phyloP scores from a whole-genome alignment of 2,888 invertebrate species.

The Chloroclystis v-ata region DNA sequence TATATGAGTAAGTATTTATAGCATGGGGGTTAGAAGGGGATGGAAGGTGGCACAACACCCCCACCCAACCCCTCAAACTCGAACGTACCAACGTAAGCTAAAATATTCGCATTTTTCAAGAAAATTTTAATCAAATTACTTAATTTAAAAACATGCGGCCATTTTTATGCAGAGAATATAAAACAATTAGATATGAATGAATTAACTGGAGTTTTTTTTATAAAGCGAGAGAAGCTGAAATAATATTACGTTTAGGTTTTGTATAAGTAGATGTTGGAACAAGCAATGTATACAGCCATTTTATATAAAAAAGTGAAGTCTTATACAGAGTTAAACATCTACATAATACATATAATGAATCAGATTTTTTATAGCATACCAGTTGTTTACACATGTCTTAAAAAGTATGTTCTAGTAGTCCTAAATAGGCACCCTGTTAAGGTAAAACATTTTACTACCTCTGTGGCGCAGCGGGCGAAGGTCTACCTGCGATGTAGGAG shows the following conservation, averaged over 20 bases:
- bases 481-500: too few species aligned
- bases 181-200: slow-evolving; percentile 17
- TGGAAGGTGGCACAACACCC: slow-evolving; percentile 14
- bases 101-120: slow-evolving; percentile 21
- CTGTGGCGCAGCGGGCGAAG: too few species aligned
- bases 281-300: too few species aligned
- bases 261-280: too few species aligned
- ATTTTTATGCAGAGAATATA: slow-evolving; percentile 13
- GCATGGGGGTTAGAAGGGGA: slow-evolving; percentile 19
- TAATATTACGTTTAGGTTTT: background rate
- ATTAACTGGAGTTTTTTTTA: background rate
- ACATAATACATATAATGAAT: too few species aligned
- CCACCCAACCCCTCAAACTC: slow-evolving; percentile 15
- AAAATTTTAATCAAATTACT: slow-evolving; percentile 21
- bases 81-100: slow-evolving; percentile 15
- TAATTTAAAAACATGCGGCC: slow-evolving; percentile 13
- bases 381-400: too few species aligned
- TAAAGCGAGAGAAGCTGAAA: background rate
- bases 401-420: too few species aligned
- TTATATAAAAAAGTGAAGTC: too few species aligned
- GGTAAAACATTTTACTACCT: too few species aligned
- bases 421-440: too few species aligned
- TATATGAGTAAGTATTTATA: slow-evolving; percentile 18
- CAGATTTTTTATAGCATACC: too few species aligned
- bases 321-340: too few species aligned